Evolutionary conservation across 2,113 vertebrate genomes (phyloP), one percentile per base, ranked within the genome.

Genomic region (Rhizomys pruinosus): DNA sequence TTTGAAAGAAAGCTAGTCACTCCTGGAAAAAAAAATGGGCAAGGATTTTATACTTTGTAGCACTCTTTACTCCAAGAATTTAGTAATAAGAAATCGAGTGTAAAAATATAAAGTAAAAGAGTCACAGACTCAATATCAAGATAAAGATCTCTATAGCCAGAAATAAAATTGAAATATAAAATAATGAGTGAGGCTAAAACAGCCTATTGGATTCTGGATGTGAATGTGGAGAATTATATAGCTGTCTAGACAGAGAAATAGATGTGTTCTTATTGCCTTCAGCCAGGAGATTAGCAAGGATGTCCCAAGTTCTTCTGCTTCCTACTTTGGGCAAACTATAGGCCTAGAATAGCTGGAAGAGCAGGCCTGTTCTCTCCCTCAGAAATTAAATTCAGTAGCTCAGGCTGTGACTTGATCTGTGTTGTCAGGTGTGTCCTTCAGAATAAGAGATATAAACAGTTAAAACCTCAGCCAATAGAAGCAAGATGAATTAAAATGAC

Each of bases 101-200:
- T 32, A 44, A 91, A 77, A 78, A 66, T 22, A 32, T 27, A 57
- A 73, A 92, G 20, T 63, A 27, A 39, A 72, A 66, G 80, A 85
- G 34, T 27, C 39, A 17, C 22, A 86, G 79, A 4, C 17, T 89
- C 61, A 6, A 89, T 84, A 95, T 84, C 34, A 81, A 86, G 80
- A 74, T 63, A 63, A 42, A 86, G 10, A 3, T 69, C 27, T 63
- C 23, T 86, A 11, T 63, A 27, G 68, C 68, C 15, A 57, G 16
- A 91, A 79, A 42, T 52, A 76, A 32, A 91, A 69, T 34, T 42
- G 15, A 87, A 96, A 85, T 76, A 32, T 17, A 77, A 94, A 95
- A 64, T 39, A 5, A 6, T 71, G 10, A 80, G 9, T 42, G 22
- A 23, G 64, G 2, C 25, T 5, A 71, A 90, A 94, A 16, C 17